These are phyloP conservation scores for Rhinichthys osculus DNA, from an alignment of 2,797 vertebrate genomes.

Conservation along the genomic window DNA sequence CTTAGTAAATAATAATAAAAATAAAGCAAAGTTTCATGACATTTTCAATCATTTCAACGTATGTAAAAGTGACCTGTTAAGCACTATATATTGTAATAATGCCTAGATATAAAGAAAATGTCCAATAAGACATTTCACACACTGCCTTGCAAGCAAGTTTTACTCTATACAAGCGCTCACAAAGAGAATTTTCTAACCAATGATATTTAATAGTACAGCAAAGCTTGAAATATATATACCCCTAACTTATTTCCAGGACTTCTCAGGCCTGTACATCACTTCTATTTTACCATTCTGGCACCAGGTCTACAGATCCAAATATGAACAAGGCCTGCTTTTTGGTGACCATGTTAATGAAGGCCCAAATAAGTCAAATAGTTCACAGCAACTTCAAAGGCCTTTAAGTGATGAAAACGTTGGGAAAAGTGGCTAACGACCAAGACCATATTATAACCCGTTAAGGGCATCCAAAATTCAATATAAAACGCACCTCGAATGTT, in stretches of 20 bases:
- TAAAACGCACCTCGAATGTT: neutral
- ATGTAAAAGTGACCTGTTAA: neutral
- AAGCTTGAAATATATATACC: too few relatives aligned
- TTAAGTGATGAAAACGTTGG: neutral
- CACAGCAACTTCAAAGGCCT: neutral
- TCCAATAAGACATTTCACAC: neutral
- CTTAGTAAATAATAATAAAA: neutral
- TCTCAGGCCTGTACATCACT: neutral
- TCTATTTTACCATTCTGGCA: neutral
- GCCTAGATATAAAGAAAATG: neutral
- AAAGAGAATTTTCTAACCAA: too few relatives aligned
- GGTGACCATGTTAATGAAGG: neutral
- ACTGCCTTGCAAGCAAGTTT: neutral
- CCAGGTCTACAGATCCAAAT: neutral
- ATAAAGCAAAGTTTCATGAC: neutral
- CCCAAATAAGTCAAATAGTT: conserved; percentile 15
- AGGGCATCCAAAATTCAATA: neutral
- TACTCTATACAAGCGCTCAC: neutral
- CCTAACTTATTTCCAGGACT: neutral
- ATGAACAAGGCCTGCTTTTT: neutral
- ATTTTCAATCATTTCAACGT: neutral
- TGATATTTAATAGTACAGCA: neutral
- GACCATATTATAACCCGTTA: neutral
- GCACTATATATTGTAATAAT: neutral
- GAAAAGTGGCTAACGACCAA: neutral